Percentiles rank a stretch among this genome's conserved stretches.
These are phyloP conservation scores for Microchrysa polita DNA, from an alignment of 2,888 invertebrate genomes.

Conservation along the genomic window DNA sequence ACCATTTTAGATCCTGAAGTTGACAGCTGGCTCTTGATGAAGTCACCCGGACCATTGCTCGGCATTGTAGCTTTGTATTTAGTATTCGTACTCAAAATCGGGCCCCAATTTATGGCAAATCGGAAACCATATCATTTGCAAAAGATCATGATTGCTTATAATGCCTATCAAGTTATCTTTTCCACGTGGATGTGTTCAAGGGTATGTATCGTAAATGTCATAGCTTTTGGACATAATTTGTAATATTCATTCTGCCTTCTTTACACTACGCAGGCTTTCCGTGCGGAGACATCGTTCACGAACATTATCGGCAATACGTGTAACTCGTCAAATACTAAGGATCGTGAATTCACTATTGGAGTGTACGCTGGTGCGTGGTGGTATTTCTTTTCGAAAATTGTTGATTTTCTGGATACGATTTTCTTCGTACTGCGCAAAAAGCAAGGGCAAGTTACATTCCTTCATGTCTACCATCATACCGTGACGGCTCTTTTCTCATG, in stretches of 20 bases:
- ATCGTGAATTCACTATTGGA: conserved; percentile 53
- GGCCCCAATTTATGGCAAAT: conserved; percentile 80
- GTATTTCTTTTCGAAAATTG: conserved; percentile 82
- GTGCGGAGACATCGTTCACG: conserved; percentile 66
- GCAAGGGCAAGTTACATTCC: conserved; percentile 84
- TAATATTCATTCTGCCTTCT: background rate
- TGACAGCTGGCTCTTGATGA: conserved; percentile 81
- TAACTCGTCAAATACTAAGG: conserved; percentile 21
- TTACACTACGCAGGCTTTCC: conserved; percentile 64
- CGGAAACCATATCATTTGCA: conserved; percentile 78
- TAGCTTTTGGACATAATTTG: background rate
- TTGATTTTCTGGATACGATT: conserved; percentile 81
- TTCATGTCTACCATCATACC: conserved; percentile 90
- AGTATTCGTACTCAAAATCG: conserved; percentile 78
- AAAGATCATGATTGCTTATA: conserved; percentile 79
- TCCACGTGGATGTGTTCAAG: conserved; percentile 74
- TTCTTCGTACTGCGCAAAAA: conserved; percentile 93
- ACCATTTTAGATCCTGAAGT: conserved; percentile 74
- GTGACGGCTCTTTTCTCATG: conserved; percentile 82
- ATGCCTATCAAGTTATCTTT: conserved; percentile 87
- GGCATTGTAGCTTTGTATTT: conserved; percentile 73
- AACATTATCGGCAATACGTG: conserved; percentile 67
- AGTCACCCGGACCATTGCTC: conserved; percentile 76
- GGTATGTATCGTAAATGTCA: conserved; percentile 56
- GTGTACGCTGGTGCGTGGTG: conserved; percentile 72